These are phyloP conservation scores for Rynchops niger DNA, from an alignment of 2,113 vertebrate species.

Conservation along the genomic window DNA sequence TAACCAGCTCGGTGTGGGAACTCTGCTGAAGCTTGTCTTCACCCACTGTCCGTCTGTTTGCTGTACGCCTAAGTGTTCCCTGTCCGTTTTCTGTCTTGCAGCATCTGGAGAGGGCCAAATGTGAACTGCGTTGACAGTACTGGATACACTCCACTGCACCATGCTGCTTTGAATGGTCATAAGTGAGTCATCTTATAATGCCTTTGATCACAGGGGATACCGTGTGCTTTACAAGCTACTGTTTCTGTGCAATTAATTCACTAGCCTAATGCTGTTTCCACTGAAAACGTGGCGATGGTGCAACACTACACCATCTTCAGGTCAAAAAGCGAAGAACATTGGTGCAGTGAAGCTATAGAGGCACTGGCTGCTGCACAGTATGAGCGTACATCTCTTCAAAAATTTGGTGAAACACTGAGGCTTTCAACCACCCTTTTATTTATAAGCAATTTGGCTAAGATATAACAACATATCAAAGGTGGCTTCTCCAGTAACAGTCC, in stretches of 20 bases:
- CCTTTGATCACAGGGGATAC: not conserved
- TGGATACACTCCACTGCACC: constrained; percentile 95
- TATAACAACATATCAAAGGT: not conserved
- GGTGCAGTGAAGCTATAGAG: not conserved
- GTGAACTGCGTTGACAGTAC: constrained; percentile 98
- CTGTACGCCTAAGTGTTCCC: not conserved
- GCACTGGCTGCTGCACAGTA: not conserved
- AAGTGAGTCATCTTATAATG: constrained; percentile 75
- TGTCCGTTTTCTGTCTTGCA: constrained; percentile 64
- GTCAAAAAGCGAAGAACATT: not conserved
- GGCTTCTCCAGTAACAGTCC: not conserved
- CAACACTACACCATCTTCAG: constrained; percentile 51
- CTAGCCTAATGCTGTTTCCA: not conserved
- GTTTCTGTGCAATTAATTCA: not conserved
- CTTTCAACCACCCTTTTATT: not conserved
- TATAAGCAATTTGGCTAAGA: not conserved
- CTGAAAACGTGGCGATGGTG: not conserved
- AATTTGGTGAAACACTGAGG: rapidly evolving
- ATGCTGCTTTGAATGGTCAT: constrained; percentile 95
- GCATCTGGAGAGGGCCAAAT: constrained; percentile 97
- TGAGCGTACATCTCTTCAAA: not conserved
- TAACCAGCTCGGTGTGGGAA: not conserved
- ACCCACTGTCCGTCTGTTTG: not conserved
- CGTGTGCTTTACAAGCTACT: not conserved
- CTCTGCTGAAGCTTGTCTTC: not conserved